A percentile compares a stretch with the other conserved stretches of the same genome.
Conservation (phyloP, 2,113 vertebrate genomes). For the Oncorhynchus clarkii region DNA sequence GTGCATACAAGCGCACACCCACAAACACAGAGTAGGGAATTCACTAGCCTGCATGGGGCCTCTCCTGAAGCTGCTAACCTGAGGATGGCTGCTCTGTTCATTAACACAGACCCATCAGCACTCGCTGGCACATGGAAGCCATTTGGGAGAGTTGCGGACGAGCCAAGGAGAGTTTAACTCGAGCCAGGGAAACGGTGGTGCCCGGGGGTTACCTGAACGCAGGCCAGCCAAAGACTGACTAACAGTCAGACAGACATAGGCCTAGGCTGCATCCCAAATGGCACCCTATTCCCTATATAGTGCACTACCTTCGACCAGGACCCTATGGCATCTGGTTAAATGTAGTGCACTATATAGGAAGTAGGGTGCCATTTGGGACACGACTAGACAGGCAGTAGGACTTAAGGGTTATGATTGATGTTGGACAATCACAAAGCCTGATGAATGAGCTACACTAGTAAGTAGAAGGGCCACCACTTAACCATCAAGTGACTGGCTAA, state of each 20-base stretch:
- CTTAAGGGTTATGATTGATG: background rate
- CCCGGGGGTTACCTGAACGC: slow-evolving; percentile 36
- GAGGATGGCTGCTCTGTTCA: slow-evolving; percentile 11
- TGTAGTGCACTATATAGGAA: no score
- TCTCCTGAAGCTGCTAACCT: slow-evolving; percentile 18
- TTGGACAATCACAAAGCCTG: slow-evolving; percentile 24
- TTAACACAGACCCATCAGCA: slow-evolving; percentile 44
- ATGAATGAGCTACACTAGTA: slow-evolving; percentile 54
- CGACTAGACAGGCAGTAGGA: slow-evolving; percentile 12
- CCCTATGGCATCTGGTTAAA: no score
- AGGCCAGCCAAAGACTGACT: slow-evolving; percentile 23
- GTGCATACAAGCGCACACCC: no score
- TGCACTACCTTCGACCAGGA: no score
- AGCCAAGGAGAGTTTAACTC: slow-evolving; percentile 2
- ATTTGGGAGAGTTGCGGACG: slow-evolving; percentile 41
- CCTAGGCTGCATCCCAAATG: background rate
- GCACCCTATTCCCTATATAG: no score
- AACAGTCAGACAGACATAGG: slow-evolving; percentile 16
- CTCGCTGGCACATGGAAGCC: slow-evolving; percentile 58
- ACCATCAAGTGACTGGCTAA: slow-evolving; percentile 43
- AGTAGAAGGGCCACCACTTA: slow-evolving; percentile 53
- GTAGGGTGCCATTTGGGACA: no score
- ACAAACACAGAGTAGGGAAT: background rate
- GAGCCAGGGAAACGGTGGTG: slow-evolving; percentile 9
- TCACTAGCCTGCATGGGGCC: slow-evolving; percentile 15